Evolutionary conservation across 2,888 invertebrate species (phyloP).

Genomic region (Notodonta dromedarius): DNA sequence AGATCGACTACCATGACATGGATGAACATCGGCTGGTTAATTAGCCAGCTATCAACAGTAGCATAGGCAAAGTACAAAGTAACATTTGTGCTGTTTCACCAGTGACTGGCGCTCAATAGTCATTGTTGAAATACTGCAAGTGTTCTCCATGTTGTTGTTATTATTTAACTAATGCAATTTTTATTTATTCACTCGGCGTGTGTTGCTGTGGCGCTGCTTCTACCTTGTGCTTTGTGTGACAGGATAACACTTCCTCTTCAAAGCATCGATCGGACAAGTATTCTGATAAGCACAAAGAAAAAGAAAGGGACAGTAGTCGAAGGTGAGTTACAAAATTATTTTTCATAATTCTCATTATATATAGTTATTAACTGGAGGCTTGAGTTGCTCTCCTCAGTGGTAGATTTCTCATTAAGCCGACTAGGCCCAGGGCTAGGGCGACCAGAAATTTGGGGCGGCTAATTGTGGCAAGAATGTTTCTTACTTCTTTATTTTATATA

Average conservation of each 20-base stretch:
- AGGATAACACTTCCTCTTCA: constrained; percentile 83
- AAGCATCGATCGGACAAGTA: constrained; percentile 83
- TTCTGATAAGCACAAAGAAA: constrained; percentile 82
- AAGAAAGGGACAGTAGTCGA: constrained; percentile 66
- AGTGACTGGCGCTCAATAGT: constrained; percentile 42
- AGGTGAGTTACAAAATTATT: constrained; percentile 67
- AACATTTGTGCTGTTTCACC: constrained; percentile 68
- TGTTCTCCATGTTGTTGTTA: constrained; percentile 64
- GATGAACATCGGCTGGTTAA: constrained; percentile 57
- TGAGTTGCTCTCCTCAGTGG: too few relatives aligned
- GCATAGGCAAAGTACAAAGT: constrained; percentile 65
- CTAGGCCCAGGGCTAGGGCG: too few relatives aligned
- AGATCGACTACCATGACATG: constrained; percentile 65
- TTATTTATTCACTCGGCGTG: constrained; percentile 84
- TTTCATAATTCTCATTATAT: too few relatives aligned
- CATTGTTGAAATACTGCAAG: constrained; percentile 66
- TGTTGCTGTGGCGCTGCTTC: constrained; percentile 85
- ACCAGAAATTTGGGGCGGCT: too few relatives aligned
- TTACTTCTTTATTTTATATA: too few relatives aligned
- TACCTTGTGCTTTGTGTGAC: constrained; percentile 86
- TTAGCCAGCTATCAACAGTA: constrained; percentile 59
- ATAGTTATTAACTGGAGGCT: too few relatives aligned
- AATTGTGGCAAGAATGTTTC: too few relatives aligned
- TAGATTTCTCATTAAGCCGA: too few relatives aligned
- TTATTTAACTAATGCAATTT: constrained; percentile 79